Evolutionary conservation across 23 tunicate genomes (phyloP).

Genomic region (Diplosoma virens): DNA sequence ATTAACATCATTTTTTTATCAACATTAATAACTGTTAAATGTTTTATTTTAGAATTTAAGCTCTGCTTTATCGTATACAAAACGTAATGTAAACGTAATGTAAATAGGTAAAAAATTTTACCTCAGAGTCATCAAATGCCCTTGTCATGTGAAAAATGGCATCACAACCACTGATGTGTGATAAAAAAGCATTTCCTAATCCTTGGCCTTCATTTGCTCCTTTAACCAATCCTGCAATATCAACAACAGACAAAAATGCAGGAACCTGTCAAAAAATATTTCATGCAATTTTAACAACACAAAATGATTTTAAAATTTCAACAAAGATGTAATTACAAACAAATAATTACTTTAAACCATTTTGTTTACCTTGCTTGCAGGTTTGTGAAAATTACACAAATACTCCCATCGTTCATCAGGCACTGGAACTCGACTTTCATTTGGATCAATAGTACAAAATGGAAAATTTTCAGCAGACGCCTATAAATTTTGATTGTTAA

Average conservation of each 20-base stretch:
- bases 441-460: slow-evolving; percentile 99
- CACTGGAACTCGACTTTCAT: slow-evolving; percentile 97
- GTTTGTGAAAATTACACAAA: slow-evolving; percentile 83
- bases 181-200: slow-evolving; percentile 96
- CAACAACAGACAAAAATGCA: slow-evolving; percentile 91
- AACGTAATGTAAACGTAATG: too few relatives aligned
- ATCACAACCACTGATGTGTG: slow-evolving; percentile 96
- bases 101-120: slow-evolving; percentile 8
- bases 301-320: too few relatives aligned
- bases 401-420: slow-evolving; percentile 97
- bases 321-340: background rate
- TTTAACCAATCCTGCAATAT: slow-evolving; percentile 98
- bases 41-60: too few relatives aligned
- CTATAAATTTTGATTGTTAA: too few relatives aligned
- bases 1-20: background rate
- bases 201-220: slow-evolving; percentile 99
- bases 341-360: background rate
- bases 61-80: too few relatives aligned
- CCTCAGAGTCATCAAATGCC: slow-evolving; percentile 93
- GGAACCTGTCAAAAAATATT: slow-evolving; percentile 81
- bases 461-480: slow-evolving; percentile 98
- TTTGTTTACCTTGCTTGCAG: slow-evolving; percentile 86
- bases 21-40: too few relatives aligned
- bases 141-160: slow-evolving; percentile 98
- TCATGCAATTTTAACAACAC: background rate